A percentile compares a stretch with the other conserved stretches of the same genome.
These are phyloP conservation scores for Drosophila tsacasi DNA, from an alignment of 1,140 invertebrate species.

Conservation along the genomic window DNA sequence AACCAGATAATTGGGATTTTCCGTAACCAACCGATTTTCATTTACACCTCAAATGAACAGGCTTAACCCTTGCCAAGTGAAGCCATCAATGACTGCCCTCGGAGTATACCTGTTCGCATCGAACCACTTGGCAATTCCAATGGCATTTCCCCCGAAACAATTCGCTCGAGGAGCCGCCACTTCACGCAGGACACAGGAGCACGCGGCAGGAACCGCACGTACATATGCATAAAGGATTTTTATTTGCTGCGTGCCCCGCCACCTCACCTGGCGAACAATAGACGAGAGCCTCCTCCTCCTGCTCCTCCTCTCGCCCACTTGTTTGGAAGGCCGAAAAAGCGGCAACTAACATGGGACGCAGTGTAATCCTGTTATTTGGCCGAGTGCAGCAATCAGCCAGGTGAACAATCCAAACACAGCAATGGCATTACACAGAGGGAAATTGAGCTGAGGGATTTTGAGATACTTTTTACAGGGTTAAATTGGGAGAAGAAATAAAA, in stretches of 20 bases:
- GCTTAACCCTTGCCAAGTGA: constrained; percentile 4
- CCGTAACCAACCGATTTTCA: not conserved
- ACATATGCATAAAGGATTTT: constrained; percentile 65
- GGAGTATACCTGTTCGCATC: constrained; percentile 5
- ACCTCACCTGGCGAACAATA: constrained; percentile 26
- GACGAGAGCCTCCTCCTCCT: constrained; percentile 7
- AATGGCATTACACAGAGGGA: constrained; percentile 2
- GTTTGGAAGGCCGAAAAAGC: constrained; percentile 43
- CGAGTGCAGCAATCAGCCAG: constrained; percentile 70
- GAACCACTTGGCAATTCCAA: constrained; percentile 37
- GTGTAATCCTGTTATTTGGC: constrained; percentile 75
- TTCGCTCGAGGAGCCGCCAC: constrained; percentile 46
- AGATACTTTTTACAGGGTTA: not conserved
- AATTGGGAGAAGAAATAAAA: not conserved
- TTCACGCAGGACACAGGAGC: constrained; percentile 10
- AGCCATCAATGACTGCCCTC: constrained; percentile 6
- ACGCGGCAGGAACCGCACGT: constrained; percentile 43
- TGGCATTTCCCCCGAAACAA: constrained; percentile 26
- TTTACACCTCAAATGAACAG: constrained; percentile 26
- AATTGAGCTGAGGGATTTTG: not conserved
- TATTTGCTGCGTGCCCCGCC: constrained; percentile 52
- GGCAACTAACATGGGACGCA: constrained; percentile 34
- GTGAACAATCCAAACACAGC: constrained; percentile 47
- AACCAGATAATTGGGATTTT: constrained; percentile 5
- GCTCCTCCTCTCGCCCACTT: constrained; percentile 4